phyloP scores from a whole-genome alignment of 2,797 vertebrate genomes.

The Protonibea diacanthus region DNA sequence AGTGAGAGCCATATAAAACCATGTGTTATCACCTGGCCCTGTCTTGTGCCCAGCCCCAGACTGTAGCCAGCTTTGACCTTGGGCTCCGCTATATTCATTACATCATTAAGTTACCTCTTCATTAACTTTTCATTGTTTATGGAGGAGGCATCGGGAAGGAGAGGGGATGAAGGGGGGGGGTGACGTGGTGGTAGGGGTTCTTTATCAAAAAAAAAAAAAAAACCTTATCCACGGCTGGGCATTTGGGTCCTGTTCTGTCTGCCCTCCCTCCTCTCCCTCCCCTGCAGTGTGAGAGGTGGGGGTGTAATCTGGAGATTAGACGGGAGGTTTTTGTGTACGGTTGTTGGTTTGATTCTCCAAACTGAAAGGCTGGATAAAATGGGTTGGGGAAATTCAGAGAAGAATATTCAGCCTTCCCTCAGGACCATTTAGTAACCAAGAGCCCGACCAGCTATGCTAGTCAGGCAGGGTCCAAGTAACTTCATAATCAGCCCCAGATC shows the following conservation, averaged over 20 bases:
- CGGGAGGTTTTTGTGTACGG: conserved; percentile 6
- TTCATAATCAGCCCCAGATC: background rate
- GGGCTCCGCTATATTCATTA: conserved; percentile 88
- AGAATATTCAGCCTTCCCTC: background rate
- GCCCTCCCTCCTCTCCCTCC: conserved; percentile 31
- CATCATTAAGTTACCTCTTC: conserved; percentile 92
- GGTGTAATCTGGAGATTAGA: conserved; percentile 6
- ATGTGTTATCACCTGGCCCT: conserved; percentile 71
- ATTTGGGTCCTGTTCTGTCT: conserved; percentile 44
- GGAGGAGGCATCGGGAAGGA: conserved; percentile 74
- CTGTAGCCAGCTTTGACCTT: conserved; percentile 86
- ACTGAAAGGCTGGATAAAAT: background rate
- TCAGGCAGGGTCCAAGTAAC: background rate
- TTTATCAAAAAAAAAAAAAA: conserved; percentile 57
- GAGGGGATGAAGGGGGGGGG: conserved; percentile 35
- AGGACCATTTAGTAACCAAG: conserved; percentile 1
- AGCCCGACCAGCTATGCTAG: background rate
- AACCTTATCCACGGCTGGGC: conserved; percentile 50
- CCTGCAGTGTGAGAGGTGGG: background rate
- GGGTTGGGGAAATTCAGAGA: background rate
- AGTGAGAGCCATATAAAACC: conserved; percentile 67
- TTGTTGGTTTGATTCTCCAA: conserved; percentile 26
- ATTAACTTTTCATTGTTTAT: conserved; percentile 93
- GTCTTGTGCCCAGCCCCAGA: conserved; percentile 69
- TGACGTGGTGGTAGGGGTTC: conserved; percentile 32